A percentile compares a stretch with the other conserved stretches of the same genome.
These are phyloP conservation scores for Myxocyprinus asiaticus DNA, from an alignment of 2,113 vertebrate genomes.

Conservation along the genomic window DNA sequence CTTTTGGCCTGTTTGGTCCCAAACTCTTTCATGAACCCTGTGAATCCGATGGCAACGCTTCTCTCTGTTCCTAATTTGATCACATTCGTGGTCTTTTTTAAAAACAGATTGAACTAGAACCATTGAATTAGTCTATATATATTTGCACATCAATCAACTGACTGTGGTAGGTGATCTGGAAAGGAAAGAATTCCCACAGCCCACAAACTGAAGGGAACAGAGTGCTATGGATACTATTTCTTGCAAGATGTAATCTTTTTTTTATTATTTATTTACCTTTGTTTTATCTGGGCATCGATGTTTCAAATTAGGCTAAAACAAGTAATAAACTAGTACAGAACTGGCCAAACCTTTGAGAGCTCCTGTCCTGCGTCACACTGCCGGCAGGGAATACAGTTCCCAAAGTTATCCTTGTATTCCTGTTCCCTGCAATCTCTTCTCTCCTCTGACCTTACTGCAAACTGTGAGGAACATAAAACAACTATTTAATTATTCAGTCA, in stretches of 20 bases:
- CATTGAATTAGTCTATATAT: background rate
- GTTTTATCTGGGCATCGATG: background rate
- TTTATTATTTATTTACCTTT: too few species aligned
- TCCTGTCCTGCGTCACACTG: constrained; percentile 97
- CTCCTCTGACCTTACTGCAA: constrained; percentile 80
- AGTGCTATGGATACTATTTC: background rate
- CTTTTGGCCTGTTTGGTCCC: constrained; percentile 25
- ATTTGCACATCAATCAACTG: constrained; percentile 12
- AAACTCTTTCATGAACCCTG: constrained; percentile 19
- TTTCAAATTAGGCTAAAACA: background rate
- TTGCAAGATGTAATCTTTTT: background rate
- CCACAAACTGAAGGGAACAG: background rate
- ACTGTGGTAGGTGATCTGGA: background rate
- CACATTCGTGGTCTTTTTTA: background rate
- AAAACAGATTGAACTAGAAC: background rate
- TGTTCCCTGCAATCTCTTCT: constrained; percentile 89
- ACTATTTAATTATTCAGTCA: constrained; percentile 56
- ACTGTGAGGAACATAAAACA: constrained; percentile 67
- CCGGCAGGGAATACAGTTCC: constrained; percentile 86
- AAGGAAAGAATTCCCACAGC: background rate
- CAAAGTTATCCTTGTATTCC: constrained; percentile 85
- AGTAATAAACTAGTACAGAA: background rate
- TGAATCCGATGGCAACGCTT: constrained; percentile 3
- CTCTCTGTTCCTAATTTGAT: background rate
- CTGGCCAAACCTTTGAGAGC: constrained; percentile 85